Percentiles rank a stretch among this genome's conserved stretches.
Conservation (phyloP, 2,888 invertebrate genomes). For the Euphydryas editha region DNA sequence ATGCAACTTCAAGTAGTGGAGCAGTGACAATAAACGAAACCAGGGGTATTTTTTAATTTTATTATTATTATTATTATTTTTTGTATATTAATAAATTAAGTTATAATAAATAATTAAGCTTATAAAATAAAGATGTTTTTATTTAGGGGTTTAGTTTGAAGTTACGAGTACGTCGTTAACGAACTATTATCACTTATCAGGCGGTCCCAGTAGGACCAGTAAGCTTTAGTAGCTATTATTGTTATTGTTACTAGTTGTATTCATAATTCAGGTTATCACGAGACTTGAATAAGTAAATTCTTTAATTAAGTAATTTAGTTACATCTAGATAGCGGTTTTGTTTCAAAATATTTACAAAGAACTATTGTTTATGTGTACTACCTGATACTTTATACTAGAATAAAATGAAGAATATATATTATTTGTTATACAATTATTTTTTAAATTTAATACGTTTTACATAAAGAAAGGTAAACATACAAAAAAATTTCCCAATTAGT, state of each 20-base stretch:
- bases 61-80: no score
- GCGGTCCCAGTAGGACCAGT: constrained; percentile 13
- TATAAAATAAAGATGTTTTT: background rate
- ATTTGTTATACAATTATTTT: no score
- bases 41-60: no score
- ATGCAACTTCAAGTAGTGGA: no score
- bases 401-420: no score
- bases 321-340: background rate
- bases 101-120: background rate
- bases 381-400: no score
- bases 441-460: background rate
- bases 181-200: constrained; percentile 22
- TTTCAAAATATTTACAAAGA: background rate
- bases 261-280: background rate
- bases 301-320: background rate
- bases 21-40: no score
- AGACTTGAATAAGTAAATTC: constrained; percentile 11
- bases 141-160: background rate
- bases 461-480: background rate
- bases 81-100: no score
- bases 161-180: constrained; percentile 15
- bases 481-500: background rate
- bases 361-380: background rate
- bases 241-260: constrained; percentile 9
- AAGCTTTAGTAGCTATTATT: constrained; percentile 12